Conservation (phyloP, 2,888 invertebrate genomes). For the Thysanoteuthis rhombus region DNA sequence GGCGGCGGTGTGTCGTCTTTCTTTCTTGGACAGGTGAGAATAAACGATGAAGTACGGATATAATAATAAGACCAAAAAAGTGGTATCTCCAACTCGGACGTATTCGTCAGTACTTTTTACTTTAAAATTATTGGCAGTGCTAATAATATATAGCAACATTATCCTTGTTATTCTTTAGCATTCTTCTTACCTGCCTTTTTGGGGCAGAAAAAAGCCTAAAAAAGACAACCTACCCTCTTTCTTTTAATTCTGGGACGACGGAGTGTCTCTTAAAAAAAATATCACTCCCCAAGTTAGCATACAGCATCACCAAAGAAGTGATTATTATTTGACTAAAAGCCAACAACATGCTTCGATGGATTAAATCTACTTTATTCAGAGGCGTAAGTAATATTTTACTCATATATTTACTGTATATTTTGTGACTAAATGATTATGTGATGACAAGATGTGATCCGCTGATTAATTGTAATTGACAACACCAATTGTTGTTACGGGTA, state of each 20-base stretch:
- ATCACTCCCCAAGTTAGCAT: background rate
- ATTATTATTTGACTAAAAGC: background rate
- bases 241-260: background rate
- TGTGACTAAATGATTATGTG: too few species aligned
- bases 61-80: background rate
- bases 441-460: too few species aligned
- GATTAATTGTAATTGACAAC: too few species aligned
- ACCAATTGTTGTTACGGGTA: too few species aligned
- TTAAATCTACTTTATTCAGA: background rate
- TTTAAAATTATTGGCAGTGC: background rate
- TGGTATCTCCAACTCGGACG: background rate
- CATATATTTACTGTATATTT: background rate
- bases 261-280: background rate
- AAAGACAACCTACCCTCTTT: background rate
- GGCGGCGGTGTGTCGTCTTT: background rate
- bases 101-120: background rate
- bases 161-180: background rate
- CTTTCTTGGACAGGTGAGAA: background rate
- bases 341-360: constrained; percentile 1
- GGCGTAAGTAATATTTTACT: background rate
- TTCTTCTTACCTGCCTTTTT: background rate
- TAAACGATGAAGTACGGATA: background rate
- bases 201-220: background rate
- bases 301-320: background rate
- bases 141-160: background rate